A percentile compares a stretch with the other conserved stretches of the same genome.
These are phyloP conservation scores for Synanthedon formicaeformis DNA, from an alignment of 2,888 invertebrate species.

Conservation along the genomic window DNA sequence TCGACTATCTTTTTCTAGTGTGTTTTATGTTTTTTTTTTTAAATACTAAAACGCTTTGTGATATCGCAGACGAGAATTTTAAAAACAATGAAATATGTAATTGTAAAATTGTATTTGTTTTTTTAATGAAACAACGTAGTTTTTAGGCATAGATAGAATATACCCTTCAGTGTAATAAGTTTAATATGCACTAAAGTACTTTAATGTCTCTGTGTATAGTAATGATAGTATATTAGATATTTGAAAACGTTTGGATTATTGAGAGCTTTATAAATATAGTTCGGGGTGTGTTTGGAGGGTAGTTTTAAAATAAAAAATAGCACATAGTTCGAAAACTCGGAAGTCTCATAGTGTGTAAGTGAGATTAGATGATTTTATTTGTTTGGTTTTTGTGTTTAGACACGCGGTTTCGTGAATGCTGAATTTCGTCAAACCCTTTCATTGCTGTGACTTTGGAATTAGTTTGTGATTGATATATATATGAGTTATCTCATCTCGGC, in stretches of 20 bases:
- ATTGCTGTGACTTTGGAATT: not conserved
- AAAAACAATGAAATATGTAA: constrained; percentile 8
- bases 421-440: not conserved
- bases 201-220: not conserved
- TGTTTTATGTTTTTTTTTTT: constrained; percentile 23
- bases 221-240: not conserved
- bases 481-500: no score
- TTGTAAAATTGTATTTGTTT: constrained; percentile 20
- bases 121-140: constrained; percentile 5
- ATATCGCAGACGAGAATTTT: constrained; percentile 39
- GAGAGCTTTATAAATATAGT: not conserved
- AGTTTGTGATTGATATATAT: not conserved
- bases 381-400: not conserved
- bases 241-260: not conserved
- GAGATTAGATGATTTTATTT: constrained; percentile 9
- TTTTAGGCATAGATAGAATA: constrained; percentile 1
- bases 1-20: constrained; percentile 26
- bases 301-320: not conserved
- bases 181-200: not conserved
- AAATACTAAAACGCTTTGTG: constrained; percentile 49
- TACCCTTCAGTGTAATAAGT: not conserved
- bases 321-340: not conserved
- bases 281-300: not conserved
- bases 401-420: not conserved
- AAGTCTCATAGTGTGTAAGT: constrained; percentile 31